Evolutionary conservation across 2,888 invertebrate genomes (phyloP).

Genomic region (Mimumesa dahlbomi): DNA sequence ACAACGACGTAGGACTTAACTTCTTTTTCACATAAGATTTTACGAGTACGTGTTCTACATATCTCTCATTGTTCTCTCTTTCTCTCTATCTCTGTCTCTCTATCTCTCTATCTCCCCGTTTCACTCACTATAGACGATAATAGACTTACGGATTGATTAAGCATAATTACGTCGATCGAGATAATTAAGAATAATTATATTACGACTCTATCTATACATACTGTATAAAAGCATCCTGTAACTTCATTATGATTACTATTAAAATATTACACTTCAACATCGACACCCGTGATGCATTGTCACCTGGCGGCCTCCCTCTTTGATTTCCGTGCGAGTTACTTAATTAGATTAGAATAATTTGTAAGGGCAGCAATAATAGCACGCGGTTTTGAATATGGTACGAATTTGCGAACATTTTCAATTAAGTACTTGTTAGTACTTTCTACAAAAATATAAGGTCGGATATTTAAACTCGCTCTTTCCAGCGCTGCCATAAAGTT

Average conservation of each 20-base stretch:
- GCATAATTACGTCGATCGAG: slow-evolving; percentile 72
- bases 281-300: not conserved
- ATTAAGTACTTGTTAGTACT: no score
- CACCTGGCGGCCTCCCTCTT: no score
- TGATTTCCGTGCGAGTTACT: no score
- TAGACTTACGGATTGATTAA: slow-evolving; percentile 73
- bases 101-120: slow-evolving; percentile 40
- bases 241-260: slow-evolving; percentile 79
- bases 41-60: slow-evolving; percentile 58
- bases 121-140: slow-evolving; percentile 70
- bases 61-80: no score
- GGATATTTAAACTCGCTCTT: no score
- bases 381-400: no score
- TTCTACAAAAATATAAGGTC: no score
- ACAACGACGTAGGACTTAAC: slow-evolving; percentile 25
- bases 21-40: slow-evolving; percentile 54
- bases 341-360: no score
- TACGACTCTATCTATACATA: slow-evolving; percentile 79
- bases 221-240: slow-evolving; percentile 79
- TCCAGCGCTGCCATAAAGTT: no score
- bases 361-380: no score
- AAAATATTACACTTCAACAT: slow-evolving; percentile 74
- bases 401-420: no score
- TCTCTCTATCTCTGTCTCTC: slow-evolving; percentile 23
- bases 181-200: slow-evolving; percentile 74